phyloP scores from a whole-genome alignment of 2,797 vertebrate species.

The Dendrocincla fuliginosa region DNA sequence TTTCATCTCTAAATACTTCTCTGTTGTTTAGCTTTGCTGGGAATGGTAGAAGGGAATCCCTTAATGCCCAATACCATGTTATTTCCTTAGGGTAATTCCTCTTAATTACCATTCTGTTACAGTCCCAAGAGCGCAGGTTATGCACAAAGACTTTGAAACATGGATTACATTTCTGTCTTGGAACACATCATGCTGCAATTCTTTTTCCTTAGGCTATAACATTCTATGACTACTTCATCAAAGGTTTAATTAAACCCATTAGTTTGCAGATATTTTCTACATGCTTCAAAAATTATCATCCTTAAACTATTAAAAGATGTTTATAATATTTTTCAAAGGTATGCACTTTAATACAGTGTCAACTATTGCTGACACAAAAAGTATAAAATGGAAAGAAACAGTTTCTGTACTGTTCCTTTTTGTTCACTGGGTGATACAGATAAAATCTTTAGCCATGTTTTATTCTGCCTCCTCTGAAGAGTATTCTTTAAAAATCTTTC shows the following conservation, averaged over 20 bases:
- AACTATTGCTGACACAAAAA: not conserved
- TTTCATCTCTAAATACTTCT: not conserved
- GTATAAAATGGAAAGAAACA: not conserved
- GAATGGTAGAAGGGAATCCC: not conserved
- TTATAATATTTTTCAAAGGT: not conserved
- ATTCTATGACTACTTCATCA: conserved; percentile 41
- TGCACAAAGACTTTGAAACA: conserved; percentile 18
- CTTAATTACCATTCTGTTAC: conserved; percentile 26
- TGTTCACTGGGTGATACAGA: not conserved
- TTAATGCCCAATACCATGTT: conserved; percentile 28
- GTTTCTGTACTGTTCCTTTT: not conserved
- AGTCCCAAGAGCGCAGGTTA: not conserved
- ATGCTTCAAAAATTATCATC: not conserved
- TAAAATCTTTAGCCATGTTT: not conserved
- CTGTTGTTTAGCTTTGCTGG: not conserved
- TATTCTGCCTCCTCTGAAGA: not conserved
- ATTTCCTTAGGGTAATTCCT: conserved; percentile 46
- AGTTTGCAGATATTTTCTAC: not conserved
- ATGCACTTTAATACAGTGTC: not conserved
- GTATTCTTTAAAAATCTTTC: not conserved
- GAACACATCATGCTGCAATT: conserved; percentile 23
- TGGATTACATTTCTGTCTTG: conserved; percentile 21
- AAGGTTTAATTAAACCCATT: conserved; percentile 47
- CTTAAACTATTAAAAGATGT: not conserved
- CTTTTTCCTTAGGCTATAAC: conserved; percentile 31